Conservation (phyloP, 2,888 invertebrate species). For the Drosophila sordidula region DNA sequence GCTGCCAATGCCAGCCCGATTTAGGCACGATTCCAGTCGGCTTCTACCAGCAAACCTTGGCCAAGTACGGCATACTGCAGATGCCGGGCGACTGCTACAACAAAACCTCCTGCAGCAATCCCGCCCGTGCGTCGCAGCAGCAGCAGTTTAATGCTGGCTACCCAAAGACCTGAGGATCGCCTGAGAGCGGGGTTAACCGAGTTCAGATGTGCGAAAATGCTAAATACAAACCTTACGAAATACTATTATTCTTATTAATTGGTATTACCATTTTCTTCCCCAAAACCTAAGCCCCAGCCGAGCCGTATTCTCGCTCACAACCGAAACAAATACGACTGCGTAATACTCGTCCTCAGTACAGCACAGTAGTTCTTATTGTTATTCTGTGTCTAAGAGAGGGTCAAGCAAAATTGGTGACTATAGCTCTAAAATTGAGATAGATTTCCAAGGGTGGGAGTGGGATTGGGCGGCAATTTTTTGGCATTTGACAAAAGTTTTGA, state of each 20-base stretch:
- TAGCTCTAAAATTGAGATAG: too few relatives aligned
- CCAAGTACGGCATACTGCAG: constrained; percentile 37
- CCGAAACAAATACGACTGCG: too few relatives aligned
- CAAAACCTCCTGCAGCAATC: neutral
- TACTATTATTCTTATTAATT: neutral
- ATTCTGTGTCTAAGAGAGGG: too few relatives aligned
- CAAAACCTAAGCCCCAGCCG: too few relatives aligned
- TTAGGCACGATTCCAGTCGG: neutral
- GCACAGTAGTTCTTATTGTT: too few relatives aligned
- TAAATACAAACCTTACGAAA: neutral
- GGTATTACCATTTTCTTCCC: neutral
- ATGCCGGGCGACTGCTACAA: constrained; percentile 10
- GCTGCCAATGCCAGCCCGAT: neutral
- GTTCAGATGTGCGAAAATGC: neutral
- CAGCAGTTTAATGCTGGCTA: neutral
- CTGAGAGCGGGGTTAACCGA: too few relatives aligned
- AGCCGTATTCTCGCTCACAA: too few relatives aligned
- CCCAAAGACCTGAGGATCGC: neutral
- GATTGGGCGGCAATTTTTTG: too few relatives aligned
- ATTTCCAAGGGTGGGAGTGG: too few relatives aligned
- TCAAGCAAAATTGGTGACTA: too few relatives aligned
- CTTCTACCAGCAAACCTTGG: constrained; percentile 45
- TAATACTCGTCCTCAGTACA: too few relatives aligned
- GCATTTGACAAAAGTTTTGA: too few relatives aligned
- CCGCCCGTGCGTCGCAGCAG: neutral